phyloP scores from a whole-genome alignment of 2,113 vertebrate species.

The Seriola dumerili region DNA sequence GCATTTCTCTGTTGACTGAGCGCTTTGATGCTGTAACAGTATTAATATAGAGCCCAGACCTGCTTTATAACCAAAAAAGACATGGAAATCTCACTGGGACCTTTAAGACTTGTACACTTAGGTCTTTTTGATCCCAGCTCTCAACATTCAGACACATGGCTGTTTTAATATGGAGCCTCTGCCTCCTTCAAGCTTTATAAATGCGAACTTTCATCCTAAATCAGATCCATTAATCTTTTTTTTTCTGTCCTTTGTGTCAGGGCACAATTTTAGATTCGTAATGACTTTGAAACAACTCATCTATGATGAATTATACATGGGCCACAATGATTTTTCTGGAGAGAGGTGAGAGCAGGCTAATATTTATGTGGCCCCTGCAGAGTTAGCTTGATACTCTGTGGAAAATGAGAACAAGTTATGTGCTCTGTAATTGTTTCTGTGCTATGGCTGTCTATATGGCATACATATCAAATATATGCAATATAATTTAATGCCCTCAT shows the following conservation, averaged over 20 bases:
- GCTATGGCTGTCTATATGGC: background rate
- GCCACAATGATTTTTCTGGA: slow-evolving; percentile 39
- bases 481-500: background rate
- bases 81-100: no score
- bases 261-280: slow-evolving; percentile 42
- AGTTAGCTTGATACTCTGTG: background rate
- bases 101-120: background rate
- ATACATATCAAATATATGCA: background rate
- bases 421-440: slow-evolving; percentile 11
- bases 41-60: no score
- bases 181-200: slow-evolving; percentile 7
- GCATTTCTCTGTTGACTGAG: no score
- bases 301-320: slow-evolving; percentile 71
- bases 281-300: slow-evolving; percentile 59
- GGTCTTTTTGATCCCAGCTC: background rate
- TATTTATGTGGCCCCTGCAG: slow-evolving; percentile 17
- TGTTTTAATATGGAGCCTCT: background rate
- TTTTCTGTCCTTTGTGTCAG: slow-evolving; percentile 30
- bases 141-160: background rate
- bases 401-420: background rate
- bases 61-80: no score
- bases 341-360: slow-evolving; percentile 20
- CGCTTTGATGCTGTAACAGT: no score
- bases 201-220: slow-evolving; percentile 36
- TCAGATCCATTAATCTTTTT: slow-evolving; percentile 60